Evolutionary conservation across 2,797 vertebrate species (phyloP).

Genomic region (Spinus olivaceus): DNA sequence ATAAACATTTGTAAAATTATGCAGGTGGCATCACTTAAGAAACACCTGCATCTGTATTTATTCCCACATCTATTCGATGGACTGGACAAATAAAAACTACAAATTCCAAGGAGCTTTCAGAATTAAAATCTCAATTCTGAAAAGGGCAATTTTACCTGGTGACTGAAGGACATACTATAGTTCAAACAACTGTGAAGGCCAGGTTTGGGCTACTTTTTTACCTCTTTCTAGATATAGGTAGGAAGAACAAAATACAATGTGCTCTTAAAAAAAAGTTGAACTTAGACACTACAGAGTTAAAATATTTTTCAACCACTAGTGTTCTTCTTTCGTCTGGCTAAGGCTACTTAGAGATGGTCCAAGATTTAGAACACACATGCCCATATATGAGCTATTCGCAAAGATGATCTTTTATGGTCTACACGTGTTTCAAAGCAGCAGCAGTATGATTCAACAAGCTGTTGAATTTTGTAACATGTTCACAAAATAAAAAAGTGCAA

Average conservation of each 20-base stretch:
- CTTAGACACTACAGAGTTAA: background rate
- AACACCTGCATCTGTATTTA: background rate
- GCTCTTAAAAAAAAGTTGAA: background rate
- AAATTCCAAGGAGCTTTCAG: background rate
- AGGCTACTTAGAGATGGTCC: background rate
- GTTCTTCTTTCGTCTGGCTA: background rate
- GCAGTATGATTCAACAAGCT: background rate
- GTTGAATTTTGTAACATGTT: background rate
- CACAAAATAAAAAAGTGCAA: background rate
- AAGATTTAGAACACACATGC: background rate
- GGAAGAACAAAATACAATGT: background rate
- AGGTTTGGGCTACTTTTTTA: background rate
- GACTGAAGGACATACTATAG: background rate
- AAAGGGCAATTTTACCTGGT: background rate
- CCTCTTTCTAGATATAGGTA: background rate
- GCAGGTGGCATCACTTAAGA: background rate
- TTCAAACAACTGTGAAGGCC: background rate
- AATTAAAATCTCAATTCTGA: background rate
- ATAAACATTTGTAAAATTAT: background rate
- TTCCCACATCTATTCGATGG: background rate
- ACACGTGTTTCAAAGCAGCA: background rate
- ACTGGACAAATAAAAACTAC: background rate
- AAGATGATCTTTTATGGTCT: background rate
- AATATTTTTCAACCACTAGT: background rate
- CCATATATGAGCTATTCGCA: background rate